phyloP scores from a whole-genome alignment of 2,797 vertebrate species.

The Takifugu rubripes region DNA sequence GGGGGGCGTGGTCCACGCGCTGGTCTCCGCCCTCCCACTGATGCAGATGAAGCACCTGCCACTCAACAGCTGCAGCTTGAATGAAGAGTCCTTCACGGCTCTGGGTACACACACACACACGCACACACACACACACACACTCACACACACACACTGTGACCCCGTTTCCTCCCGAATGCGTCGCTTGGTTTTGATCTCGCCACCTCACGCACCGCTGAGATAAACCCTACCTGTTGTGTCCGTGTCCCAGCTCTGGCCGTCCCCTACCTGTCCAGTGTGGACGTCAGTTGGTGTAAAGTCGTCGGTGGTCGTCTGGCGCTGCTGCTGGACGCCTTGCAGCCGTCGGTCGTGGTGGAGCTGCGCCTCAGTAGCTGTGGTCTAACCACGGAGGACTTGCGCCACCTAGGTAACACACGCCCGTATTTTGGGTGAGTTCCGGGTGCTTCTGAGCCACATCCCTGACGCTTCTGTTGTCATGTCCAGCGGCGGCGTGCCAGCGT shows the following conservation, averaged over 20 bases:
- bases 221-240: not conserved
- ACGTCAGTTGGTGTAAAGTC: slow-evolving; percentile 90
- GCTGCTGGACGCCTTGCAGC: slow-evolving; percentile 78
- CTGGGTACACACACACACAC: slow-evolving; percentile 70
- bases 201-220: too few species aligned
- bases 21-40: slow-evolving; percentile 80
- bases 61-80: slow-evolving; percentile 79
- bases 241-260: slow-evolving; percentile 73
- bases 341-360: slow-evolving; percentile 74
- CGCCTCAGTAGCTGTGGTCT: slow-evolving; percentile 88
- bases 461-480: slow-evolving; percentile 4
- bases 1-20: slow-evolving; percentile 67
- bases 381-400: slow-evolving; percentile 75
- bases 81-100: slow-evolving; percentile 69
- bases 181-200: not conserved
- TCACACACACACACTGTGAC: not conserved
- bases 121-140: not conserved
- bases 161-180: not conserved
- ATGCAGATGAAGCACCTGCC: slow-evolving; percentile 74
- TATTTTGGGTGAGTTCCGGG: not conserved
- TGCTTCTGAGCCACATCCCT: too few species aligned
- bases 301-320: slow-evolving; percentile 80
- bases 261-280: slow-evolving; percentile 77
- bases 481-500: slow-evolving; percentile 61
- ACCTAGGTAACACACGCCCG: slow-evolving; percentile 72